Evolutionary conservation across 1,140 invertebrate species (phyloP).

Genomic region (Marisa cornuarietis): DNA sequence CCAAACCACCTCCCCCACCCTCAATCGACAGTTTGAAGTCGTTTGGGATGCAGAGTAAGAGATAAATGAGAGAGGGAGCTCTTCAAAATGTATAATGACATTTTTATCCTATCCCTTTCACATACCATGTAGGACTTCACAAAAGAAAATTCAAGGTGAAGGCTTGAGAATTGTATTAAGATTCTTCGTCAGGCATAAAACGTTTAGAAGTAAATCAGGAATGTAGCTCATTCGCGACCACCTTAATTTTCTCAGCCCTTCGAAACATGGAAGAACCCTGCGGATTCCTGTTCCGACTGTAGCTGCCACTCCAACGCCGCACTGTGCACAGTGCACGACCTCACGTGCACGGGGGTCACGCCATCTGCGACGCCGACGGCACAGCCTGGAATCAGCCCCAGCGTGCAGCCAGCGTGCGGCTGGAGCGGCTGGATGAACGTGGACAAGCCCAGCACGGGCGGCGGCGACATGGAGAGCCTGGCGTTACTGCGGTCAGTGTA

Average conservation of each 20-base stretch:
- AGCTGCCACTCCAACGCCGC: slow-evolving; percentile 45
- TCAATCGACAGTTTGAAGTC: no score
- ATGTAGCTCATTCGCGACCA: no score
- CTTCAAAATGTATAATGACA: no score
- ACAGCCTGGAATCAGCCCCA: neutral
- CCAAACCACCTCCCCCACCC: no score
- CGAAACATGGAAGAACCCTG: slow-evolving; percentile 45
- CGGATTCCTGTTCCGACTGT: slow-evolving; percentile 44
- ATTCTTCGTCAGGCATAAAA: no score
- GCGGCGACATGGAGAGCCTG: slow-evolving; percentile 52
- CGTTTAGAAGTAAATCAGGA: no score
- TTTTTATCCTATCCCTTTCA: no score
- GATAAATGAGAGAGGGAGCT: no score
- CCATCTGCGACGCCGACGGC: slow-evolving; percentile 11
- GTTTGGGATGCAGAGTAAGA: no score
- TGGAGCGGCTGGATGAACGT: slow-evolving; percentile 57
- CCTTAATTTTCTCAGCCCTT: slow-evolving; percentile 1
- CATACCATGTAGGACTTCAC: no score
- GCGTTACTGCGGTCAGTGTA: slow-evolving; percentile 23
- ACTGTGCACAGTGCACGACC: slow-evolving; percentile 33
- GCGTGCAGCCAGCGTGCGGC: slow-evolving; percentile 36
- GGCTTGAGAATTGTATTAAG: no score
- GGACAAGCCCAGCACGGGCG: slow-evolving; percentile 42
- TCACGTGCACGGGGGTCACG: slow-evolving; percentile 10
- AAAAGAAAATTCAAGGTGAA: no score